Conservation (phyloP, 2,888 invertebrate species). For the Phragmatobia fuliginosa region DNA sequence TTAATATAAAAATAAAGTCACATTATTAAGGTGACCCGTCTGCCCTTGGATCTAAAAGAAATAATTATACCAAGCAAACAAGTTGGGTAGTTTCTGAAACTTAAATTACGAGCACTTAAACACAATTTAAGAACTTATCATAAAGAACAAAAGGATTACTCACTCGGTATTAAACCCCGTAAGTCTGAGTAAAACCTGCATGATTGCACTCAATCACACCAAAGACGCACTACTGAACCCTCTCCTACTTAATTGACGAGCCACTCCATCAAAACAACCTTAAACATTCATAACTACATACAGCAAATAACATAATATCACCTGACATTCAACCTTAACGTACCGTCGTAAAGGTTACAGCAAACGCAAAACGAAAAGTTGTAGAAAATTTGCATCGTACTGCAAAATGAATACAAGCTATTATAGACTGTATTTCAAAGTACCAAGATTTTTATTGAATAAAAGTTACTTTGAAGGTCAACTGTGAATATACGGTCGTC, state of each 20-base stretch:
- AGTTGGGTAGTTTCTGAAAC: too few relatives aligned
- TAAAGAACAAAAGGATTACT: constrained; percentile 21
- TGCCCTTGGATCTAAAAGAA: too few relatives aligned
- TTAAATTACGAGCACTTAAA: not conserved
- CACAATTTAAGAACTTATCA: not conserved
- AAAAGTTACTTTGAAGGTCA: constrained; percentile 36
- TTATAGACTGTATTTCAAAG: constrained; percentile 47
- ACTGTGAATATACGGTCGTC: constrained; percentile 67
- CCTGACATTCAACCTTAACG: constrained; percentile 59
- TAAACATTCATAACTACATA: constrained; percentile 64
- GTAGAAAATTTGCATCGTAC: constrained; percentile 57
- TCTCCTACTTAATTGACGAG: constrained; percentile 82
- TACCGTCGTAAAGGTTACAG: constrained; percentile 38
- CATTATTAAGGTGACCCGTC: too few relatives aligned
- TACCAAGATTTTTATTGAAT: constrained; percentile 26
- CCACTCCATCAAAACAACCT: constrained; percentile 83
- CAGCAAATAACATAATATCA: constrained; percentile 22
- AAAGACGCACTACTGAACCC: constrained; percentile 71
- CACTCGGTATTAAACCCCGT: constrained; percentile 28
- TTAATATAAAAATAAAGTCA: too few relatives aligned
- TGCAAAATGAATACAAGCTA: constrained; percentile 49
- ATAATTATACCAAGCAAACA: too few relatives aligned
- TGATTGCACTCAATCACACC: constrained; percentile 82
- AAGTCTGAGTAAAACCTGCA: constrained; percentile 74
- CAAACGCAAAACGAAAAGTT: constrained; percentile 56